These are phyloP conservation scores for Xyrichtys novacula DNA, from an alignment of 2,797 vertebrate species.

Conservation along the genomic window DNA sequence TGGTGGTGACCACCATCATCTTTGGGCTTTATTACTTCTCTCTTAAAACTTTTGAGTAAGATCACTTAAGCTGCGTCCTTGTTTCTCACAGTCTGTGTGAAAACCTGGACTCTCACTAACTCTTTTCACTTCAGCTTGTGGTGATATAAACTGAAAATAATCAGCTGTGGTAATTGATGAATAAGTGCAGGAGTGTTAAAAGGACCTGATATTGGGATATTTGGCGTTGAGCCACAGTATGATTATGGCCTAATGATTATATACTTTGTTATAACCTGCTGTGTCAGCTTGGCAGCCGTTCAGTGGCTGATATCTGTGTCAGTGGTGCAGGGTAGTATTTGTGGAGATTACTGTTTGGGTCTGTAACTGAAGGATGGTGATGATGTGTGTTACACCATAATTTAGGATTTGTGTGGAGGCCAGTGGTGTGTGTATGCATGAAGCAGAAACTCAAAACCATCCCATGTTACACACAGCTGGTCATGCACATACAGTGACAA, in stretches of 20 bases:
- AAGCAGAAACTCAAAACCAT: not conserved
- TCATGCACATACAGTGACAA: not conserved
- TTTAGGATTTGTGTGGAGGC: constrained; percentile 43
- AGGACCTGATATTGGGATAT: constrained; percentile 41
- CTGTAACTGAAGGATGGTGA: constrained; percentile 50
- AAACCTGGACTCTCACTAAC: not conserved
- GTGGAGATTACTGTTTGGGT: constrained; percentile 69
- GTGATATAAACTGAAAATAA: constrained; percentile 8
- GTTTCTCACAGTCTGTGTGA: too few relatives aligned
- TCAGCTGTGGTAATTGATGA: constrained; percentile 18
- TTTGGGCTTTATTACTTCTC: too few relatives aligned
- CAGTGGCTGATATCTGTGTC: constrained; percentile 62
- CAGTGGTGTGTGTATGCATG: not conserved
- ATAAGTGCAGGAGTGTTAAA: constrained; percentile 29
- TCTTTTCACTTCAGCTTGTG: not conserved
- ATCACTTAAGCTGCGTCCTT: too few relatives aligned
- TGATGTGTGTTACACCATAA: constrained; percentile 45
- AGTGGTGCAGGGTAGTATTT: constrained; percentile 57
- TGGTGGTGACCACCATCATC: too few relatives aligned
- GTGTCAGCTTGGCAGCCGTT: constrained; percentile 61
- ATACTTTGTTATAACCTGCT: constrained; percentile 53
- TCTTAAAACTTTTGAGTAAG: too few relatives aligned
- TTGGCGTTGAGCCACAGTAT: constrained; percentile 47
- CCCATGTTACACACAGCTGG: not conserved
- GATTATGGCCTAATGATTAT: constrained; percentile 64